A percentile compares a stretch with the other conserved stretches of the same genome.
These are phyloP conservation scores for Drosophila anceps DNA, from an alignment of 2,888 invertebrate genomes.

Conservation along the genomic window DNA sequence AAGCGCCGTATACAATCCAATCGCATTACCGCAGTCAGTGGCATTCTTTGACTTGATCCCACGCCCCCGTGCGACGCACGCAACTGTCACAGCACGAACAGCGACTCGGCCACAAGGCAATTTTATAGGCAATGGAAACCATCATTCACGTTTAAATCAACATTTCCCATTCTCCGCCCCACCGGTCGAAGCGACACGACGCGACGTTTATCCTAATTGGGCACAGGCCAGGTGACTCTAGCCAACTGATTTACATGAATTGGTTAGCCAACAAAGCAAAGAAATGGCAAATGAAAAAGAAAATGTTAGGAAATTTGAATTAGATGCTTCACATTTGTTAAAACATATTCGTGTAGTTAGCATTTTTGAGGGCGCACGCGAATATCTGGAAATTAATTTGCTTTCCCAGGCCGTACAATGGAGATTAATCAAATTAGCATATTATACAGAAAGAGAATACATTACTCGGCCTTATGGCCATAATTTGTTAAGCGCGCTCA, in stretches of 20 bases:
- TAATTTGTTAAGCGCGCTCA: conserved; percentile 69
- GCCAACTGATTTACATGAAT: conserved; percentile 23
- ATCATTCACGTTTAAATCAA: conserved; percentile 83
- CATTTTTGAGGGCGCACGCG: conserved; percentile 62
- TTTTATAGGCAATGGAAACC: conserved; percentile 41
- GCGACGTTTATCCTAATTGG: conserved; percentile 77
- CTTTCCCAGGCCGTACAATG: conserved; percentile 44
- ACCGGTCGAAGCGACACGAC: neutral
- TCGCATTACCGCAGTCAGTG: conserved; percentile 32
- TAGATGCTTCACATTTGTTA: conserved; percentile 35
- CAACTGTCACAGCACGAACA: conserved; percentile 66
- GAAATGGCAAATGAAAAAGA: neutral
- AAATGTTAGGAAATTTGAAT: conserved; percentile 47
- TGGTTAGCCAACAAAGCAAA: conserved; percentile 5
- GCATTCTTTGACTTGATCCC: conserved; percentile 9
- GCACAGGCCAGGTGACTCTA: conserved; percentile 48
- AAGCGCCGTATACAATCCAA: conserved; percentile 64
- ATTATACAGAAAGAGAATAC: conserved; percentile 75
- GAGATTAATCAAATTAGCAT: conserved; percentile 80
- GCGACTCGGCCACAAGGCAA: conserved; percentile 5
- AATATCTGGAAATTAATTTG: conserved; percentile 61
- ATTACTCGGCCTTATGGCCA: conserved; percentile 69
- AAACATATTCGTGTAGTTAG: conserved; percentile 45
- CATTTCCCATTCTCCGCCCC: conserved; percentile 68
- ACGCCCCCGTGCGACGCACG: conserved; percentile 43